Conservation (phyloP, 1,140 invertebrate species). For the Tetragnatha versicolor region DNA sequence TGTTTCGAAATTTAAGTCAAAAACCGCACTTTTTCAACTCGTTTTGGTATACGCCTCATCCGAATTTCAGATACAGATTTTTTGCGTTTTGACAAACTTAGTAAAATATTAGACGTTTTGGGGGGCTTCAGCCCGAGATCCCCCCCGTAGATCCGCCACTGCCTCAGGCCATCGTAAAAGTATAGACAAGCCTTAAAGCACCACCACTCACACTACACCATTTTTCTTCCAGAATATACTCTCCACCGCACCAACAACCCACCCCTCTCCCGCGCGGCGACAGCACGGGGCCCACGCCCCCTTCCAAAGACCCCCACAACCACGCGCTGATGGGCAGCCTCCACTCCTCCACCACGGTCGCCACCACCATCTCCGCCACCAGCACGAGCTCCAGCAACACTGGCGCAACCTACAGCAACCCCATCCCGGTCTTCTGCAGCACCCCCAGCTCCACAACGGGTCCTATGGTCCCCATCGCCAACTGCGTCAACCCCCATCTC, state of each 20-base stretch:
- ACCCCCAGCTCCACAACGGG: slow-evolving; percentile 57
- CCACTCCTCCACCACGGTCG: slow-evolving; percentile 34
- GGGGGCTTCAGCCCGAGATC: too few relatives aligned
- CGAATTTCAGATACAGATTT: too few relatives aligned
- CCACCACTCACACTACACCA: too few relatives aligned
- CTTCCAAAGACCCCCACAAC: slow-evolving; percentile 14
- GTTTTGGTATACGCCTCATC: too few relatives aligned
- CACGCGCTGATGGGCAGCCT: slow-evolving; percentile 29
- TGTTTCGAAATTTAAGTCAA: too few relatives aligned
- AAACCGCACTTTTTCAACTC: too few relatives aligned
- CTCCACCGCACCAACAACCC: slow-evolving; percentile 28
- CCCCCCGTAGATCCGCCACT: too few relatives aligned
- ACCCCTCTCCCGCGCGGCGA: slow-evolving; percentile 22
- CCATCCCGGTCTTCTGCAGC: slow-evolving; percentile 55
- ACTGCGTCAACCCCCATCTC: slow-evolving; percentile 55
- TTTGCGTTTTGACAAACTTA: too few relatives aligned
- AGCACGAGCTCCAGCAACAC: slow-evolving; percentile 43
- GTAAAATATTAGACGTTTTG: too few relatives aligned
- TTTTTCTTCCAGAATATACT: slow-evolving; percentile 47
- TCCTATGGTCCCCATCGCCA: slow-evolving; percentile 57
- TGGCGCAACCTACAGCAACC: slow-evolving; percentile 55
- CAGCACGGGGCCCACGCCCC: neutral
- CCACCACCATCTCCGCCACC: slow-evolving; percentile 30
- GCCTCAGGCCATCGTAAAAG: too few relatives aligned
- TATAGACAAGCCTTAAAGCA: too few relatives aligned